phyloP scores from a whole-genome alignment of 2,797 vertebrate species.

The Pachyuromys duprasi region DNA sequence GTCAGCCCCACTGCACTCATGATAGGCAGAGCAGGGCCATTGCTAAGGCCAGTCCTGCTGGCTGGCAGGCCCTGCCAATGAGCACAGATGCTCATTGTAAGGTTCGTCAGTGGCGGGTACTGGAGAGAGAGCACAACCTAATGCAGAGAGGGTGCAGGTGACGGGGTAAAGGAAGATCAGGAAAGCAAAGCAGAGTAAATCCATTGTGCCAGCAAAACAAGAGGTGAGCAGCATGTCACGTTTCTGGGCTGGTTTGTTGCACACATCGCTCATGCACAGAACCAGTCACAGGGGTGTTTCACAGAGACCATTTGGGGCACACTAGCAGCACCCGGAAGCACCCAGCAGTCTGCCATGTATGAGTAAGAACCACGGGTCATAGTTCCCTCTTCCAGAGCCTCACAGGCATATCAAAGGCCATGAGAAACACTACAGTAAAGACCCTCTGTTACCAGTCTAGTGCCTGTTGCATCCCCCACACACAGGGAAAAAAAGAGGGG shows the following conservation, averaged over 20 bases:
- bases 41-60: not conserved
- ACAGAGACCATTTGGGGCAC: not conserved
- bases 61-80: not conserved
- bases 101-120: no score
- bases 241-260: not conserved
- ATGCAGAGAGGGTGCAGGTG: not conserved
- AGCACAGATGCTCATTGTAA: accelerated
- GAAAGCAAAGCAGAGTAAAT: not conserved
- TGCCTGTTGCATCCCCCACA: not conserved
- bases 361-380: not conserved
- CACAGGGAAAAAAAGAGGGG: not conserved
- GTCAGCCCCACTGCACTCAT: not conserved
- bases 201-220: accelerated
- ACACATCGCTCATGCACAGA: accelerated
- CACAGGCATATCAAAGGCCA: not conserved
- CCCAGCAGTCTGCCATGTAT: not conserved
- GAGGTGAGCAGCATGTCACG: not conserved
- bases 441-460: not conserved
- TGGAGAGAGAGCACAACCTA: not conserved
- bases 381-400: not conserved
- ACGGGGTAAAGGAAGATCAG: not conserved
- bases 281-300: accelerated
- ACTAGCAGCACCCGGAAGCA: not conserved
- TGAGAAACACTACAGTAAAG: not conserved
- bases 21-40: not conserved